These are phyloP conservation scores for Gari tellinella DNA, from an alignment of 2,888 invertebrate species.

Conservation along the genomic window DNA sequence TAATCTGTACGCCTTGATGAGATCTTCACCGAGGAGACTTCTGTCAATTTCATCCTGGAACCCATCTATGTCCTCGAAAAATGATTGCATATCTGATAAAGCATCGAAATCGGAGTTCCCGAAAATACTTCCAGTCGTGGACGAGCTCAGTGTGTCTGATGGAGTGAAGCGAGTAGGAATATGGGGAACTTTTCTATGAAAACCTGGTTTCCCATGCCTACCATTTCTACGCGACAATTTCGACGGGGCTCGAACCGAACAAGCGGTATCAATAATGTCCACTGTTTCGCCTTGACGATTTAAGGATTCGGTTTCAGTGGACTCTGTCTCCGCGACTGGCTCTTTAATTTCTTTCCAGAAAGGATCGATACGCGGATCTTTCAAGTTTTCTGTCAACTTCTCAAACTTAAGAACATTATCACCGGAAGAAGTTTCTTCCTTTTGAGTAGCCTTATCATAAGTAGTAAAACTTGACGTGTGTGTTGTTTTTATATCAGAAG, in stretches of 20 bases:
- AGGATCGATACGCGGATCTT: constrained; percentile 4
- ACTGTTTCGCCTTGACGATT: too few relatives aligned
- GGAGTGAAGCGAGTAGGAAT: background rate
- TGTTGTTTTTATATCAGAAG: too few relatives aligned
- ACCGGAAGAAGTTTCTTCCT: background rate
- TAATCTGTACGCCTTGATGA: constrained; percentile 48
- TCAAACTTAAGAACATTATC: background rate
- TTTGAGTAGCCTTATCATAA: too few relatives aligned
- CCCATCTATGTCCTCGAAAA: constrained; percentile 32
- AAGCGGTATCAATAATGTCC: too few relatives aligned
- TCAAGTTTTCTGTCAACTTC: background rate
- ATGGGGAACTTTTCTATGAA: background rate
- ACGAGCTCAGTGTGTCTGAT: background rate
- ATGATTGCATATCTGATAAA: too few relatives aligned
- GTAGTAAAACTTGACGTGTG: too few relatives aligned
- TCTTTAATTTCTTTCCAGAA: constrained; percentile 23
- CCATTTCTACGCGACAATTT: too few relatives aligned
- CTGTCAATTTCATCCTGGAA: constrained; percentile 45
- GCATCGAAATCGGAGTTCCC: too few relatives aligned
- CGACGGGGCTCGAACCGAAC: too few relatives aligned
- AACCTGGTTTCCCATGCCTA: too few relatives aligned
- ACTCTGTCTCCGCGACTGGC: background rate
- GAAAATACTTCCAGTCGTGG: too few relatives aligned
- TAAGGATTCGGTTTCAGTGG: too few relatives aligned
- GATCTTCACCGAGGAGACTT: constrained; percentile 45